Evolutionary conservation across 2,113 vertebrate genomes (phyloP).

Genomic region (Pipa parva): DNA sequence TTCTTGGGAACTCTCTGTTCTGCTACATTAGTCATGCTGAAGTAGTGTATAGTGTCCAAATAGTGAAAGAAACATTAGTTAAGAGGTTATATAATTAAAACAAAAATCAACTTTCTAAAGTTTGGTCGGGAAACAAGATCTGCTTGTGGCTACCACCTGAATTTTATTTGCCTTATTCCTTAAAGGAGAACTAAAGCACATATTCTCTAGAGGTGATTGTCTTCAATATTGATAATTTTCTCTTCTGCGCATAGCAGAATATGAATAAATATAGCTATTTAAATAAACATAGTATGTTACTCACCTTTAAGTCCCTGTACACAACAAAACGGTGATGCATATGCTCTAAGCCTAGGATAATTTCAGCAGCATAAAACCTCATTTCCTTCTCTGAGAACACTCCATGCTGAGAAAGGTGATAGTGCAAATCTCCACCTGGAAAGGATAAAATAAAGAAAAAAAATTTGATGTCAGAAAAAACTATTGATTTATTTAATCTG

Average conservation of each 20-base stretch:
- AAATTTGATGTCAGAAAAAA: background rate
- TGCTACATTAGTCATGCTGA: background rate
- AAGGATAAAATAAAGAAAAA: background rate
- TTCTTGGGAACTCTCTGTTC: background rate
- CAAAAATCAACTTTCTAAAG: background rate
- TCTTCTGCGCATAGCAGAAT: no score
- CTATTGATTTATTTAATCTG: no score
- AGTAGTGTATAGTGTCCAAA: background rate
- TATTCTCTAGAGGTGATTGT: no score
- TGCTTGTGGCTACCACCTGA: no score
- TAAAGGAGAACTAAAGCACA: no score
- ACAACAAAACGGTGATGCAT: slow-evolving; percentile 96
- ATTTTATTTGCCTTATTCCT: no score
- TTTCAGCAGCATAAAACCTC: slow-evolving; percentile 94
- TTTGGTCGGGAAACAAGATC: no score
- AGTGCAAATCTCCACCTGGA: slow-evolving; percentile 92
- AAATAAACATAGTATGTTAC: no score
- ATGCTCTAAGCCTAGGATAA: slow-evolving; percentile 93
- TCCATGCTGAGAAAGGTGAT: slow-evolving; percentile 94
- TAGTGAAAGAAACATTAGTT: background rate
- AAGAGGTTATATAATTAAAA: background rate
- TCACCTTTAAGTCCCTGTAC: slow-evolving; percentile 94
- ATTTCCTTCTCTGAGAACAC: slow-evolving; percentile 97
- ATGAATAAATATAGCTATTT: no score
- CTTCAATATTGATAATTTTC: no score